Percentiles rank a stretch among this genome's conserved stretches.
These are phyloP conservation scores for Desmodus rotundus DNA, from an alignment of 2,113 vertebrate species.

Conservation along the genomic window DNA sequence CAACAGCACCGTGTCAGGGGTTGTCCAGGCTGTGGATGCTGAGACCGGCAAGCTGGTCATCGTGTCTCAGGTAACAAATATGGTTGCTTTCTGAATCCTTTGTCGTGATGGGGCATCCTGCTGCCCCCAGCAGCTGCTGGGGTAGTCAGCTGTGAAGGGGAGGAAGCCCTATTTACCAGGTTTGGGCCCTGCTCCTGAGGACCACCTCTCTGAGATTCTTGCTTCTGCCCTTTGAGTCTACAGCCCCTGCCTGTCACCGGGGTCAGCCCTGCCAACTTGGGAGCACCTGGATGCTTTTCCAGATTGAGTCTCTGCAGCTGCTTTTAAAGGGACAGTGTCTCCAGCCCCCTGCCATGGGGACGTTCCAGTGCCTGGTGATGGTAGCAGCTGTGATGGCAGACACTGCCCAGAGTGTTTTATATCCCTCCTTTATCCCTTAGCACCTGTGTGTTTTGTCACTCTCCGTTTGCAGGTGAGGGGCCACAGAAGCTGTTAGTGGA, in stretches of 20 bases:
- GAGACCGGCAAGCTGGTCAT: conserved; percentile 91
- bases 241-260: neutral
- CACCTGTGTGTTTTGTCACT: neutral
- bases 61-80: conserved; percentile 88
- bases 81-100: neutral
- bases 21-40: conserved; percentile 91
- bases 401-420: neutral
- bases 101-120: accelerated
- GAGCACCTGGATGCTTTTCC: neutral
- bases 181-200: neutral
- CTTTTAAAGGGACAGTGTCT: neutral
- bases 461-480: neutral
- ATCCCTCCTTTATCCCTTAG: accelerated
- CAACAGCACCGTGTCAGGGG: conserved; percentile 86
- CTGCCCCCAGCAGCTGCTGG: accelerated
- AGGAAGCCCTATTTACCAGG: neutral
- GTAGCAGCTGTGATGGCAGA: accelerated
- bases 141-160: neutral
- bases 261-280: neutral
- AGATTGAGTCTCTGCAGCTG: neutral
- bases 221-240: neutral
- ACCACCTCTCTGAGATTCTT: neutral
- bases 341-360: neutral
- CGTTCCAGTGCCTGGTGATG: neutral
- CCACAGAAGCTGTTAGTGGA: neutral